A percentile compares a stretch with the other conserved stretches of the same genome.
Conservation (phyloP, 2,888 invertebrate species). For the Epistrophe eligans region DNA sequence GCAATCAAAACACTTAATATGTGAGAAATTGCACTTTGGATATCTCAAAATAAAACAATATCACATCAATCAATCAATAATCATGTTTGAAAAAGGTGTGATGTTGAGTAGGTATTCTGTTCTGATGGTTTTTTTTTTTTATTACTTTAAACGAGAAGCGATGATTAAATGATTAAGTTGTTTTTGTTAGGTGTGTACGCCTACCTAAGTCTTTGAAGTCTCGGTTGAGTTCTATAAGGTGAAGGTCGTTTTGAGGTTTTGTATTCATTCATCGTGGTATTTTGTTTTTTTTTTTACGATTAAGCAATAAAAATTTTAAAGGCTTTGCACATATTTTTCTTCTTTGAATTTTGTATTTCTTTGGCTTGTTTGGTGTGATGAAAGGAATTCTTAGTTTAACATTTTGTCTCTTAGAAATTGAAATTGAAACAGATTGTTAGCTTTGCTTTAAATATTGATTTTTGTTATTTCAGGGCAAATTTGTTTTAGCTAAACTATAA, state of each 20-base stretch:
- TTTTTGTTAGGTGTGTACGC: background rate
- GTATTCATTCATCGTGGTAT: background rate
- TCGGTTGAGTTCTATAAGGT: background rate
- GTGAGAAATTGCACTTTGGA: background rate
- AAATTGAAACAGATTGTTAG: no score
- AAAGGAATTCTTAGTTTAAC: background rate
- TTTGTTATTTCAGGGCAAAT: no score
- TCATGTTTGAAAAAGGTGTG: background rate
- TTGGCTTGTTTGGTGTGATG: background rate
- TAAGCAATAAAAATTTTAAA: background rate
- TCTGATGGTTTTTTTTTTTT: background rate
- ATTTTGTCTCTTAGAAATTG: background rate
- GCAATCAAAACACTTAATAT: background rate
- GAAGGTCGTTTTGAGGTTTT: background rate
- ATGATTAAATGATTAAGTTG: background rate
- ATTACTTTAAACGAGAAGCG: background rate
- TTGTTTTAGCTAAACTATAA: no score
- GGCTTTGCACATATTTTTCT: background rate
- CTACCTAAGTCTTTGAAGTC: background rate
- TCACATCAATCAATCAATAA: conserved; percentile 3
- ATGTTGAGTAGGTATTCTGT: background rate
- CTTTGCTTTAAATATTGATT: no score
- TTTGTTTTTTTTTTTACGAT: background rate
- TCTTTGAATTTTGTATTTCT: background rate
- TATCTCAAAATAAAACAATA: background rate